Conservation (phyloP, 2,888 invertebrate genomes). For the Calephelis perditalis region DNA sequence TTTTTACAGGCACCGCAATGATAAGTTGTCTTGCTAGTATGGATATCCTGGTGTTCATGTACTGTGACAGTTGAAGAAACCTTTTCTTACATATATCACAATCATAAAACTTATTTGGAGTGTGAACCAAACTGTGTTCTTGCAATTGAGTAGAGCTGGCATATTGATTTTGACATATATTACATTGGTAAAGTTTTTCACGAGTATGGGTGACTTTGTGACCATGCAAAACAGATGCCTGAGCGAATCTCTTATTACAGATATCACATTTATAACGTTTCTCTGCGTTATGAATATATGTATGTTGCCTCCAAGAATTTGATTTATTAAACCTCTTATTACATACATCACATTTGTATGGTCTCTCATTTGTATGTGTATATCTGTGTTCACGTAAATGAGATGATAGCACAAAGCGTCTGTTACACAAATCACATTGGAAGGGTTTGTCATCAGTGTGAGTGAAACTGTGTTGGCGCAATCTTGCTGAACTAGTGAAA, state of each 20-base stretch:
- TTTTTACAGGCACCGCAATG: not conserved
- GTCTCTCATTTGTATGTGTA: not conserved
- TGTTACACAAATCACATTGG: not conserved
- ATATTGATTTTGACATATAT: too few species aligned
- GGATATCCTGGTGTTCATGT: not conserved
- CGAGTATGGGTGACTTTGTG: too few species aligned
- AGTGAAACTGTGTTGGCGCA: not conserved
- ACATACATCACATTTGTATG: not conserved
- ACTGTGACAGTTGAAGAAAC: not conserved
- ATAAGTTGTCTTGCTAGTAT: conserved; percentile 1
- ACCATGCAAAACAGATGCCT: not conserved
- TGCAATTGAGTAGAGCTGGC: not conserved
- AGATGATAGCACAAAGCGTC: not conserved
- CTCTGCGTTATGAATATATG: not conserved
- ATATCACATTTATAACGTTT: not conserved
- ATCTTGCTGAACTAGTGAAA: not conserved
- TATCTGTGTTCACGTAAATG: not conserved
- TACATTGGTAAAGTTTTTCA: too few species aligned
- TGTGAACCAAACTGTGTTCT: not conserved
- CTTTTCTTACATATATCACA: conserved; percentile 1
- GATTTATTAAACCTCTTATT: not conserved
- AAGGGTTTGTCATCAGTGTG: not conserved
- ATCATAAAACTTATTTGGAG: not conserved
- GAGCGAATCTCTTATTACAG: not conserved
- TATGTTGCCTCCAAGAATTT: not conserved